These are phyloP conservation scores for Rhingia rostrata DNA, from an alignment of 2,888 invertebrate species.

Conservation along the genomic window DNA sequence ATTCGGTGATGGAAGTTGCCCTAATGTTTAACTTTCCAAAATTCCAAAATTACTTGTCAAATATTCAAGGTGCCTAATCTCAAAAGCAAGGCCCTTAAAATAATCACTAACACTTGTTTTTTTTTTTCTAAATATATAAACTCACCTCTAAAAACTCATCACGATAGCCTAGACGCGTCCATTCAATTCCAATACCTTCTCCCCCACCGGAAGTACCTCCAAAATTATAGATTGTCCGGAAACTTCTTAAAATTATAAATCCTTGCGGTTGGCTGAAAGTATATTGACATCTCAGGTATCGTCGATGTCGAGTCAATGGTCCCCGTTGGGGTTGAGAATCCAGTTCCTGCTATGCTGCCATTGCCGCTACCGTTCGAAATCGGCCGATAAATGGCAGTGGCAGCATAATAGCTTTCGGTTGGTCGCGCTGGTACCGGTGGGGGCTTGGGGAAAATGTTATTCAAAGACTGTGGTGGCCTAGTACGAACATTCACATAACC, in stretches of 20 bases:
- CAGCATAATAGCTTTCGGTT: slow-evolving; percentile 88
- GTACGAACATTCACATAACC: slow-evolving; percentile 82
- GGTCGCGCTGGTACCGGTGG: slow-evolving; percentile 88
- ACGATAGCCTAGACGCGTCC: slow-evolving; percentile 61
- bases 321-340: slow-evolving; percentile 76
- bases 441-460: slow-evolving; percentile 85
- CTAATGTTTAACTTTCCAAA: neutral
- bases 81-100: too few species aligned
- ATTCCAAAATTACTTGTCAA: neutral
- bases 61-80: neutral
- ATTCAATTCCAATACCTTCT: slow-evolving; percentile 28
- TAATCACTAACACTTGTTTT: too few species aligned
- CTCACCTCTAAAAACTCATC: slow-evolving; percentile 61
- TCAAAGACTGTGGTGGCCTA: slow-evolving; percentile 83
- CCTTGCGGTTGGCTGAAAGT: slow-evolving; percentile 82
- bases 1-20: neutral
- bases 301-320: slow-evolving; percentile 82
- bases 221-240: slow-evolving; percentile 82
- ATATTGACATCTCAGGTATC: slow-evolving; percentile 81
- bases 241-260: slow-evolving; percentile 82
- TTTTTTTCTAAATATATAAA: neutral
- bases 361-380: slow-evolving; percentile 81
- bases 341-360: slow-evolving; percentile 74
- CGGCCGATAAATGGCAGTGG: slow-evolving; percentile 86
- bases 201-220: slow-evolving; percentile 49